phyloP scores from a whole-genome alignment of 2,888 invertebrate genomes.

The Tetramorium bicarinatum region DNA sequence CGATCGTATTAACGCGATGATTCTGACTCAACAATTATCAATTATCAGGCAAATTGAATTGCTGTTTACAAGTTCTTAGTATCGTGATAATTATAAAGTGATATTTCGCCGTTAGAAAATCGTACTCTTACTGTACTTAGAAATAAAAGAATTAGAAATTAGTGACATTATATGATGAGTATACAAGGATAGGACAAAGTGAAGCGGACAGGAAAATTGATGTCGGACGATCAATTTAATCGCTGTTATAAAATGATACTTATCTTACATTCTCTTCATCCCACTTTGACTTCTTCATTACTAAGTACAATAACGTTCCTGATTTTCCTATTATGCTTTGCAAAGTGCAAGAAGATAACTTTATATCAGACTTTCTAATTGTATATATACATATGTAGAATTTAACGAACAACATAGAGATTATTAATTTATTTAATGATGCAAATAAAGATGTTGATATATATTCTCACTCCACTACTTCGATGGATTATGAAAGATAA shows the following conservation, averaged over 20 bases:
- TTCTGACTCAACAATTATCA: slow-evolving; percentile 39
- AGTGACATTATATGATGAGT: slow-evolving; percentile 7
- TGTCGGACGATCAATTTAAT: slow-evolving; percentile 23
- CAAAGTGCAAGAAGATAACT: slow-evolving; percentile 31
- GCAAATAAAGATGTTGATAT: slow-evolving; percentile 19
- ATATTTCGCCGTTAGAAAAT: slow-evolving; percentile 37
- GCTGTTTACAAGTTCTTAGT: slow-evolving; percentile 31
- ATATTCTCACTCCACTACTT: slow-evolving; percentile 13
- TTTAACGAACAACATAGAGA: slow-evolving; percentile 47
- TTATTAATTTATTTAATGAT: slow-evolving; percentile 54
- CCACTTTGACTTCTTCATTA: slow-evolving; percentile 24
- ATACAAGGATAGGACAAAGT: slow-evolving; percentile 15
- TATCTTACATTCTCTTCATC: slow-evolving; percentile 30
- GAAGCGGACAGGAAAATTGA: neutral
- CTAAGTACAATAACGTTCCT: slow-evolving; percentile 48
- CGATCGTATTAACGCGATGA: slow-evolving; percentile 49
- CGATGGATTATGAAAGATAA: slow-evolving; percentile 8
- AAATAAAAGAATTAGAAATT: slow-evolving; percentile 18
- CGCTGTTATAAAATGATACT: slow-evolving; percentile 19
- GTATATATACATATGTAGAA: slow-evolving; percentile 58
- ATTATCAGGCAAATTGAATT: slow-evolving; percentile 8
- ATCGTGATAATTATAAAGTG: slow-evolving; percentile 53
- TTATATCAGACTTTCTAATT: slow-evolving; percentile 45
- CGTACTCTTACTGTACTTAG: slow-evolving; percentile 53
- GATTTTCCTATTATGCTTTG: slow-evolving; percentile 36